Percentiles rank a stretch among this genome's conserved stretches.
Conservation (phyloP, 2,888 invertebrate genomes). For the Euplagia quadripunctaria region DNA sequence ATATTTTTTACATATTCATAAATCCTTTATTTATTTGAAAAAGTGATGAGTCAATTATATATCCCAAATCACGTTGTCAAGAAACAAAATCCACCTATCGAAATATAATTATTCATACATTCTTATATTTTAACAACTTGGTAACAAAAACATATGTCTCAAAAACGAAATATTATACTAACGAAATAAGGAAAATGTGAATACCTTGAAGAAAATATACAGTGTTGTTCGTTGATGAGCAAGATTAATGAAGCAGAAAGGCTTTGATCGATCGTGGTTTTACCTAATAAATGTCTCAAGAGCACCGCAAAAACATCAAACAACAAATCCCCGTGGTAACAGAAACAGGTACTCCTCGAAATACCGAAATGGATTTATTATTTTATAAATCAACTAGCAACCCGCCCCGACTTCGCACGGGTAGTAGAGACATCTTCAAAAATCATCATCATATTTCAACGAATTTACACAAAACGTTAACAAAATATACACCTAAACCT, state of each 20-base stretch:
- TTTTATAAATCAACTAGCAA: neutral
- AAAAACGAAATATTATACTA: slow-evolving; percentile 57
- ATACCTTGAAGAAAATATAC: slow-evolving; percentile 75
- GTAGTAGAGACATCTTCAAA: too few relatives aligned
- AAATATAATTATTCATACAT: neutral
- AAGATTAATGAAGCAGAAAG: slow-evolving; percentile 84
- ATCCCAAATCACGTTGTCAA: neutral
- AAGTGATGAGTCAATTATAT: neutral
- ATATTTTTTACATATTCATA: neutral
- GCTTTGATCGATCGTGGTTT: slow-evolving; percentile 85
- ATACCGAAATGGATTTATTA: neutral
- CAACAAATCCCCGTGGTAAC: slow-evolving; percentile 65
- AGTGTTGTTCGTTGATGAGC: slow-evolving; percentile 75
- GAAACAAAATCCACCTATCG: neutral
- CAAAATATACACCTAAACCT: too few relatives aligned
- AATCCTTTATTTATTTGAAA: neutral
- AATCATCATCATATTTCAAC: too few relatives aligned
- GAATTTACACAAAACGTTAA: too few relatives aligned
- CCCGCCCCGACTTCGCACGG: too few relatives aligned
- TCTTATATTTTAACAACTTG: neutral
- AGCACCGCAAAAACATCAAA: slow-evolving; percentile 54
- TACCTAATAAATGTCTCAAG: slow-evolving; percentile 80
- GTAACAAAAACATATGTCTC: slow-evolving; percentile 8
- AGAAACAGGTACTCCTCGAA: slow-evolving; percentile 50
- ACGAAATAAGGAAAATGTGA: slow-evolving; percentile 73